Evolutionary conservation across 1,140 invertebrate genomes (phyloP), one percentile per base, ranked within the genome.

Genomic region (Portunus trituberculatus): DNA sequence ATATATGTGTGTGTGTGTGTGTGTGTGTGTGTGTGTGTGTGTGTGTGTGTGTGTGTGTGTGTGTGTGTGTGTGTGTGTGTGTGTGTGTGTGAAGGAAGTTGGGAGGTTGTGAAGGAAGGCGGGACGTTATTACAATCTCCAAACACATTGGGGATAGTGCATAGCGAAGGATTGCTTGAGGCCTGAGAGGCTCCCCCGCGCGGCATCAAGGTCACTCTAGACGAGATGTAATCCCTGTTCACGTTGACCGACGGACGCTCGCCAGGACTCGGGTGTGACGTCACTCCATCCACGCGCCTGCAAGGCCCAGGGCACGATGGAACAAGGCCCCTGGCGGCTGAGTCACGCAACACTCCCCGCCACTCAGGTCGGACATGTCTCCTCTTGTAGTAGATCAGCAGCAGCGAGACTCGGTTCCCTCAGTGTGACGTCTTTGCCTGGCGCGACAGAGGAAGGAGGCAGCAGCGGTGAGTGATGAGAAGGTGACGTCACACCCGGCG

Each of bases 1-100:
- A 48, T 91, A 48, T 91, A 91, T 48, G 52, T 91, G 52, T 91
- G 52, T 91, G 52, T 91, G 20, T 52, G n/a, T 52, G n/a, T 52
- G 52, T 52, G 52, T 52, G 52, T 52, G 16, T 91, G 52, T 91
- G 52, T 91, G 52, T 91, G 20, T 52, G n/a, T 52, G n/a, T 52
- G 52, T 52, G 52, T 52, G 52, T 52, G 16, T 48, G 52, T 91
- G 52, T 91, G 52, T 91, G 52, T 91, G 20, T 52, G n/a, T 52
- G n/a, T 52, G 52, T 52, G 52, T 52, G 52, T 52, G 16, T 48
- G 52, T 91, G 52, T 91, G 52, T 91, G 52, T 91, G 20, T 52
- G n/a, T 52, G n/a, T 52, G 52, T 52, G 52, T 52, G 52, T 52
- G 16, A n/a, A n/a, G 39, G 39, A 39, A 39, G 8, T 59, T 59